Evolutionary conservation across 2,113 vertebrate genomes (phyloP).

Genomic region (Cheilinus undulatus): DNA sequence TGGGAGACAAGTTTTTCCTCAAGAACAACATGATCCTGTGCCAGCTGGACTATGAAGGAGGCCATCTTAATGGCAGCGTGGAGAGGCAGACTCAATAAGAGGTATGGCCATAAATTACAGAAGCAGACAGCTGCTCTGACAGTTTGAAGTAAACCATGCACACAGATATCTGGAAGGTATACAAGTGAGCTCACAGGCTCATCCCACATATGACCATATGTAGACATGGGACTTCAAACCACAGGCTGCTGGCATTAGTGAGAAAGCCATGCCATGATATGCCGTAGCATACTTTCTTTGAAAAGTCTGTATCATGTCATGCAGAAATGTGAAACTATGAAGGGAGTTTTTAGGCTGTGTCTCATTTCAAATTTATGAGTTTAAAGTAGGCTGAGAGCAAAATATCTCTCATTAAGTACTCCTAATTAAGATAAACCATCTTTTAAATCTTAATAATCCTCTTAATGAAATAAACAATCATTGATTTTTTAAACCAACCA

Average conservation of each 20-base stretch:
- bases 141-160: constrained; percentile 55
- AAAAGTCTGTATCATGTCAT: neutral
- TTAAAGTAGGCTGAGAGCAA: neutral
- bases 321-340: neutral
- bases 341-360: neutral
- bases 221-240: constrained; percentile 26
- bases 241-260: neutral
- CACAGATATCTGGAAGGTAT: constrained; percentile 37
- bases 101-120: constrained; percentile 56
- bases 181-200: constrained; percentile 23
- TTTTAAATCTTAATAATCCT: neutral
- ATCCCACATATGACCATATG: constrained; percentile 48
- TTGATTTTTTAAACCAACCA: neutral
- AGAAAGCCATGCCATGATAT: constrained; percentile 1
- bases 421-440: neutral
- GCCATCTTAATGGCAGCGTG: constrained; percentile 93
- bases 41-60: constrained; percentile 99
- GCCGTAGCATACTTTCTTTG: neutral
- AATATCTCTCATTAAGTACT: neutral
- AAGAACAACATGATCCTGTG: constrained; percentile 99
- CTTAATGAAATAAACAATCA: neutral
- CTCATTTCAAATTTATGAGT: neutral
- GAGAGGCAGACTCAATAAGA: constrained; percentile 92
- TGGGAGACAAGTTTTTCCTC: constrained; percentile 99
- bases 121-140: constrained; percentile 51